phyloP scores from a whole-genome alignment of 2,797 vertebrate genomes.

The Parambassis ranga region DNA sequence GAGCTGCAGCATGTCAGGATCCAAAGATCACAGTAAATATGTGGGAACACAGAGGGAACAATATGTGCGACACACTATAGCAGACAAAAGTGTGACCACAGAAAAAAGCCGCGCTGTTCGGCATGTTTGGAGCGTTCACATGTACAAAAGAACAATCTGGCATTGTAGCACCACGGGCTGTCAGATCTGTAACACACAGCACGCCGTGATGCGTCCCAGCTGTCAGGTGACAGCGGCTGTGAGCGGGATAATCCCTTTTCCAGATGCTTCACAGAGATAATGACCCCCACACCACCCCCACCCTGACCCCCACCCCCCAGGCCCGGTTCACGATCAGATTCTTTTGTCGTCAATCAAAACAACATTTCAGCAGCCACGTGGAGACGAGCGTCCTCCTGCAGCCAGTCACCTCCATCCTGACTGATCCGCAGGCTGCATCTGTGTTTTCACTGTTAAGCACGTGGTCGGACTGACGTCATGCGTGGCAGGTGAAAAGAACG shows the following conservation, averaged over 20 bases:
- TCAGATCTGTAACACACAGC: constrained; percentile 3
- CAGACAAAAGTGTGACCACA: constrained; percentile 34
- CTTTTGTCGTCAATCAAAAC: no score
- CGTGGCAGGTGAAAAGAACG: no score
- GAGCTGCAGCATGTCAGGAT: not conserved
- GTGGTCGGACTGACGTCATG: no score
- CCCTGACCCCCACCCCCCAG: no score
- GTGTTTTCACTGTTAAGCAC: no score
- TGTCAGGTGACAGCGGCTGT: constrained; percentile 11
- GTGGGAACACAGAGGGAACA: constrained; percentile 13
- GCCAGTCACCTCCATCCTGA: no score
- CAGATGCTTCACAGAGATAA: constrained; percentile 54
- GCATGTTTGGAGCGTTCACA: constrained; percentile 25
- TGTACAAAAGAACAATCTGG: constrained; percentile 57
- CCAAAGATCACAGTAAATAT: not conserved
- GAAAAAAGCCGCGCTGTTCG: constrained; percentile 21
- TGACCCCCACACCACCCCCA: no score
- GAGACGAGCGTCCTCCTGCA: no score
- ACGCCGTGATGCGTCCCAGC: not conserved
- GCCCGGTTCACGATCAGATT: no score
- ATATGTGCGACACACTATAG: constrained; percentile 10
- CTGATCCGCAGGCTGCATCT: no score
- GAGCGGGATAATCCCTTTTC: constrained; percentile 35
- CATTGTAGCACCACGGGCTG: not conserved
- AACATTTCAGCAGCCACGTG: no score